Conservation (phyloP, 2,797 vertebrate species). For the Gymnopithys bicolor region DNA sequence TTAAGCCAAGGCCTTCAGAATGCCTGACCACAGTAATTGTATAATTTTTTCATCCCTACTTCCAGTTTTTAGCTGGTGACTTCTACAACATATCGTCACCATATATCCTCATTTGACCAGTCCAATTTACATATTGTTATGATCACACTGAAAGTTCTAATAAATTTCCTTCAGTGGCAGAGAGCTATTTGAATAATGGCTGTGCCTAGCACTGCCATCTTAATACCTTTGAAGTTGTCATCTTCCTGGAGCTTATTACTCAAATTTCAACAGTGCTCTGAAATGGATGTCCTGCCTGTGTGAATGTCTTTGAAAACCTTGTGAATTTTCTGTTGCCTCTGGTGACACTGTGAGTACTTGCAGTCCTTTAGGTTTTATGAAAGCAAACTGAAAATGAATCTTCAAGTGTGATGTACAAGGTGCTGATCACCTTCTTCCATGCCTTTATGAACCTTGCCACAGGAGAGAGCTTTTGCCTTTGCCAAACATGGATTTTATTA, state of each 20-base stretch:
- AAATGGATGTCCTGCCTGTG: background rate
- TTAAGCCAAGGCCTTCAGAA: conserved; percentile 13
- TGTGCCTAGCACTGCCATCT: background rate
- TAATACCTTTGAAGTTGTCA: background rate
- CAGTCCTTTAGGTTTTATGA: background rate
- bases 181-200: background rate
- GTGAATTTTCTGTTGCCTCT: background rate
- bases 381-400: background rate
- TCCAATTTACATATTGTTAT: background rate
- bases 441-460: background rate
- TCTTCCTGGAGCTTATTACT: conserved; percentile 7
- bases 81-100: background rate
- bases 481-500: background rate
- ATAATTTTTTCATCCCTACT: background rate
- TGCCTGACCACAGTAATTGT: background rate
- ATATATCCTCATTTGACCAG: background rate
- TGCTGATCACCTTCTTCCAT: background rate
- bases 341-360: background rate
- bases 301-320: background rate
- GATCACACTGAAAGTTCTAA: background rate
- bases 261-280: background rate
- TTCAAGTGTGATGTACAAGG: background rate
- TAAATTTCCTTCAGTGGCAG: background rate
- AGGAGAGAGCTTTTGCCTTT: background rate
- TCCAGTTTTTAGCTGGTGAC: background rate